Evolutionary conservation across 2,113 vertebrate species (phyloP), one percentile per base, ranked within the genome.

Genomic region (Indicator maculatus): DNA sequence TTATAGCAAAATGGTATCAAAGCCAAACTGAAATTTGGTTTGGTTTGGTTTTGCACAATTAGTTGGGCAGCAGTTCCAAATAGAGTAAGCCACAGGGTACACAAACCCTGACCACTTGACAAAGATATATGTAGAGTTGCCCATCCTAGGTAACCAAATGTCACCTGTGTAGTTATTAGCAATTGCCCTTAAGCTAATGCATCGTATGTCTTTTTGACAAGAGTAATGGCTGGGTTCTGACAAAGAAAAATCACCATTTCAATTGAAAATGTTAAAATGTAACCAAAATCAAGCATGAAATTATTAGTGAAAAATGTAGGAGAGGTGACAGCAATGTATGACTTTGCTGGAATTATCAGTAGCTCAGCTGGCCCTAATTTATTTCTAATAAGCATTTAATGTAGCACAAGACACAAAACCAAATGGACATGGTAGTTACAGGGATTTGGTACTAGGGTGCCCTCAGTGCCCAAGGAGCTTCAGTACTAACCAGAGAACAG

Each of bases 151-250:
- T 47, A 90, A 79, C 82, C 11, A 12, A 81, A 77, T 67, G 81
- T 75, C 84, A 93, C 75, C 89, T 45, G 28, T 0, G 3, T 24
- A 66, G 76, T 84, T 91, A 91, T 58, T 89, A 90, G 86, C 87
- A 93, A 80, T 90, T 63, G 72, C 92, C 79, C 90, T 93, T 91
- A 96, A 90, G 90, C 74, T 90, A 93, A 96, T 50, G 55, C 41
- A 93, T 93, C 92, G 19, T 92, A 65, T 31, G 45, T 91, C 95
- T 92, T 97, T 85, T 64, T 93, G 79, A 96, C 70, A 91, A 95
- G 71, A 95, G 24, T 81, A 97, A 96, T 65, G 36, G 86, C 50
- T 66, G 72, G 26, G 45, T 89, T 96, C 83, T 92, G 70, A 93
- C 84, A 90, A 90, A 18, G 73, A 91, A 26, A 91, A 94, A 96